phyloP scores from a whole-genome alignment of 2,113 vertebrate genomes.

The Muntiacus muntjak region DNA sequence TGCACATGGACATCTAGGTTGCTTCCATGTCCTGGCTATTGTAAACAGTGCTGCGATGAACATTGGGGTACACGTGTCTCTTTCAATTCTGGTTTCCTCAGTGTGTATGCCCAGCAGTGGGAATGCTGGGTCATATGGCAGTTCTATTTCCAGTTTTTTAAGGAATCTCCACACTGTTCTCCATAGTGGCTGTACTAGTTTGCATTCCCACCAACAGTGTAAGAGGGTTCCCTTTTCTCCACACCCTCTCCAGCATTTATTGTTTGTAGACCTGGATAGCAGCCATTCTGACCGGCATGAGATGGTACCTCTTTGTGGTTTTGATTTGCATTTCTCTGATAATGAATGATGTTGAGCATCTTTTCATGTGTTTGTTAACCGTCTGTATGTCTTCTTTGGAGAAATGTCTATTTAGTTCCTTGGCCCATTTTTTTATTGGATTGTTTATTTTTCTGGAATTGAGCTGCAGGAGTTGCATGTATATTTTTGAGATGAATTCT shows the following conservation, averaged over 20 bases:
- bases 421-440: neutral
- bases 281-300: neutral
- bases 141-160: neutral
- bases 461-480: neutral
- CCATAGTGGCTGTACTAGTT: neutral
- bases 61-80: neutral
- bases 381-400: neutral
- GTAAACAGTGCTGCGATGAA: neutral
- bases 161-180: neutral
- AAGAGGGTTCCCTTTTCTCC: neutral
- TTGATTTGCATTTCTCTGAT: neutral
- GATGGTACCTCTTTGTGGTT: neutral
- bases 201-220: neutral
- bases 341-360: neutral
- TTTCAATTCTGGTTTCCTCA: neutral
- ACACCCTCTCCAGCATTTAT: neutral
- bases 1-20: neutral
- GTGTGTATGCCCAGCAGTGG: neutral
- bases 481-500: neutral
- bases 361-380: neutral
- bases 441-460: neutral
- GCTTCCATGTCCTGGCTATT: neutral
- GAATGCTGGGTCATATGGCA: neutral
- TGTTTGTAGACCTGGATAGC: neutral
- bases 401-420: neutral